These are phyloP conservation scores for Cephonodes hylas DNA, from an alignment of 2,888 invertebrate species.

Conservation along the genomic window DNA sequence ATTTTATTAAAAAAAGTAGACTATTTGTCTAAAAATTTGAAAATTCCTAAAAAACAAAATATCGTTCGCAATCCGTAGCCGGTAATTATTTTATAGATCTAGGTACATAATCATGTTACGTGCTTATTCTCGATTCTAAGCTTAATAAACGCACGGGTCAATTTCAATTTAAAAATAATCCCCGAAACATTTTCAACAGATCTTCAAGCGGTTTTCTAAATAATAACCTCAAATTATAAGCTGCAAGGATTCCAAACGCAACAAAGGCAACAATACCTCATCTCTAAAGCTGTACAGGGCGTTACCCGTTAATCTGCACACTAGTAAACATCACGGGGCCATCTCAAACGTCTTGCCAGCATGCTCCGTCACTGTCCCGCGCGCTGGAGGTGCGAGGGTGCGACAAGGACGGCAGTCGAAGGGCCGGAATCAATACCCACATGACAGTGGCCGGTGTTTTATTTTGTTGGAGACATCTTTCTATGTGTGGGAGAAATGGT, in stretches of 20 bases:
- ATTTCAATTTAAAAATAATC: background rate
- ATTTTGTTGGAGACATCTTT: constrained; percentile 70
- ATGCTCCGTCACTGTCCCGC: constrained; percentile 47
- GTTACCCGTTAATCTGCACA: constrained; percentile 63
- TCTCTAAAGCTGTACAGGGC: constrained; percentile 36
- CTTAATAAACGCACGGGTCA: too few relatives aligned
- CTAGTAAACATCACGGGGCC: constrained; percentile 52
- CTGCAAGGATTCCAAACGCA: background rate
- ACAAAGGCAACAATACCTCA: constrained; percentile 15
- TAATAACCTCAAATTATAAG: background rate
- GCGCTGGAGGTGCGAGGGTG: constrained; percentile 21
- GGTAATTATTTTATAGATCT: too few relatives aligned
- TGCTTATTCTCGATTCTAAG: too few relatives aligned
- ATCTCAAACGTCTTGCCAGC: constrained; percentile 46
- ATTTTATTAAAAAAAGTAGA: too few relatives aligned
- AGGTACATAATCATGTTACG: too few relatives aligned
- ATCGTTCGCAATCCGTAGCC: too few relatives aligned
- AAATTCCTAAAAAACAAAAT: too few relatives aligned
- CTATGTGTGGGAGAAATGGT: constrained; percentile 31
- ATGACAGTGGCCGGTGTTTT: constrained; percentile 69
- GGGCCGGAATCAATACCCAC: constrained; percentile 73
- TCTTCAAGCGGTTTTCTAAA: background rate
- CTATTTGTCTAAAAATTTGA: too few relatives aligned
- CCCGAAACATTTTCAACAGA: background rate
- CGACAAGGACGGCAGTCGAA: constrained; percentile 48